These are phyloP conservation scores for Harpagifer antarcticus DNA, from an alignment of 2,797 vertebrate genomes.

Conservation along the genomic window DNA sequence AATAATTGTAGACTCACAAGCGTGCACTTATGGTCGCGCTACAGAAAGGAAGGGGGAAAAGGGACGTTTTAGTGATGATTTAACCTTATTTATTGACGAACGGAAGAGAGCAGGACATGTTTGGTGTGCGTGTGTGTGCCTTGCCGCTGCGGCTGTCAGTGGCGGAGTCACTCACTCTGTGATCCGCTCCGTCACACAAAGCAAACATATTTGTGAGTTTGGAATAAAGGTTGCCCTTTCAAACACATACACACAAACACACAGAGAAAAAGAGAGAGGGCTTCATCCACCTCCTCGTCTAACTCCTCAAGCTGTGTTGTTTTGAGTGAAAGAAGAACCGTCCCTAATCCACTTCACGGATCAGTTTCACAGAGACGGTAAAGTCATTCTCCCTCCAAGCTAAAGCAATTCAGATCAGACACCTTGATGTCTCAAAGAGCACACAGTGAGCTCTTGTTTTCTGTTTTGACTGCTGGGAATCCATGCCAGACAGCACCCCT, in stretches of 20 bases:
- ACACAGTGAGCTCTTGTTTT: conserved; percentile 86
- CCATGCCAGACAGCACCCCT: conserved; percentile 81
- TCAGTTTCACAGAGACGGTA: conserved; percentile 85
- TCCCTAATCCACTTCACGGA: conserved; percentile 85
- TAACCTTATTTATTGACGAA: no score
- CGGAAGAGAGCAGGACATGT: no score
- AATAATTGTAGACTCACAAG: no score
- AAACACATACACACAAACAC: conserved; percentile 53
- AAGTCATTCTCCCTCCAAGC: conserved; percentile 83
- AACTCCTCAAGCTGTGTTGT: conserved; percentile 81
- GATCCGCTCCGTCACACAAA: neutral
- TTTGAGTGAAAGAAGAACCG: conserved; percentile 86
- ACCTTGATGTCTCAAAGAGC: conserved; percentile 86
- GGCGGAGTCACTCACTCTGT: no score
- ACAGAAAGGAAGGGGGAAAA: no score
- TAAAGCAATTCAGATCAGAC: conserved; percentile 86
- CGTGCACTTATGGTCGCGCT: no score
- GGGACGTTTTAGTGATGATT: no score
- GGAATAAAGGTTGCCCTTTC: conserved; percentile 35
- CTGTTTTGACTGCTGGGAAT: conserved; percentile 86
- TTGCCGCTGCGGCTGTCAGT: no score
- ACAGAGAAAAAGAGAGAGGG: conserved; percentile 33
- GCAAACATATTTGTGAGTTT: conserved; percentile 48
- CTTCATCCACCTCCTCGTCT: conserved; percentile 72
- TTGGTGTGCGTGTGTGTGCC: no score